Base-by-base conservation (phyloP, 1,140 invertebrate genomes). In the Drosophila kohkoa region DNA sequence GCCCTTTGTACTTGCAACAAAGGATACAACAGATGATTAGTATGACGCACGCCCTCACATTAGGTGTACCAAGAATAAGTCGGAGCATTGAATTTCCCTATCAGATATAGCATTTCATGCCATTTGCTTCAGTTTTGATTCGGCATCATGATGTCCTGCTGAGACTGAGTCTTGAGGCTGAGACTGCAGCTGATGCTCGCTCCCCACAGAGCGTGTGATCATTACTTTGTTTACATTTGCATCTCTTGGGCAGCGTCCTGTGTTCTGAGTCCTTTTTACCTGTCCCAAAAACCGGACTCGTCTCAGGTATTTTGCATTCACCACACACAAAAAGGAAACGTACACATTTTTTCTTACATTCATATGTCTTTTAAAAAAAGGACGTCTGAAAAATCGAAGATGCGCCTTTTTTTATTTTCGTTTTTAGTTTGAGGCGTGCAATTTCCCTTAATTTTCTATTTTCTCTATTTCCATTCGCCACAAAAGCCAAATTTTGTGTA, bases 171-270 rank as follows among this genome's bases (percentile, higher is more conserved):
- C 35, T 38, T 7, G 51, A 6, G 10, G 66, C 38, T n/a, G n/a
- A n/a, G n/a, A n/a, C n/a, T 79, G 55, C 54, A 64, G 82, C 63
- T 87, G 71, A 28, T 51, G 65, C 79, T 74, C 67, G 75, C 83
- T 54, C 76, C 81, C 77, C 81, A 76, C 81, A 45, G 85, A 79
- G 83, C 85, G 81, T 89, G 86, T 90, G 85, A 89, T 89, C 86
- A 82, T 59, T 60, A 35, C 77, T 57, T 38, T 89, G 72, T 85
- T 89, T 79, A 66, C 81, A 89, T 90, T 85, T 90, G 78, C 86
- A 90, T 90, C 72, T 16, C 16, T 25, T 25, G 20, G 3, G 0
- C 20, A 4, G 20, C 4, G 20, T 25, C 3, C 20, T 25, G 20
- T n/a, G n/a, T n/a, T n/a, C n/a, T n/a, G n/a, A 41, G 32, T 64